Conservation (phyloP, 2,888 invertebrate species). For the Agonopterix subpropinquella region DNA sequence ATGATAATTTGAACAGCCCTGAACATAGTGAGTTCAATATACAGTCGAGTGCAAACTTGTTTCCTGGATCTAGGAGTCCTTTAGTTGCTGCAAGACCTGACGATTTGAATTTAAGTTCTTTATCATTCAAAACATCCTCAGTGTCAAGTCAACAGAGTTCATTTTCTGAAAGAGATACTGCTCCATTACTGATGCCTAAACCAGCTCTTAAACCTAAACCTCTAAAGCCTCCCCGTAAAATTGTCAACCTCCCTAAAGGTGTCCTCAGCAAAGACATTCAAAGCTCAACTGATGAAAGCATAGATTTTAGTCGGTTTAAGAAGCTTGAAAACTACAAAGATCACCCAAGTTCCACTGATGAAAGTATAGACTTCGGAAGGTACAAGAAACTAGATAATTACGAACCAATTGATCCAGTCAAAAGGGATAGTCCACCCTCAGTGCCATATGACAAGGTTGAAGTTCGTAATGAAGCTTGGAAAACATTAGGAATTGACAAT, state of each 20-base stretch:
- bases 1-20: slow-evolving; percentile 78
- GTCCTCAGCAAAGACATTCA: slow-evolving; percentile 51
- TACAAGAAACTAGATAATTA: slow-evolving; percentile 72
- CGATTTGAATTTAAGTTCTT: slow-evolving; percentile 60
- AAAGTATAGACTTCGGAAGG: slow-evolving; percentile 65
- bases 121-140: slow-evolving; percentile 63
- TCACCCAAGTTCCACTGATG: slow-evolving; percentile 53
- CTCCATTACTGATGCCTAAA: slow-evolving; percentile 67
- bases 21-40: slow-evolving; percentile 84
- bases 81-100: slow-evolving; percentile 78
- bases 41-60: slow-evolving; percentile 84
- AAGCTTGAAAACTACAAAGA: slow-evolving; percentile 69
- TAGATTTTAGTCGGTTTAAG: slow-evolving; percentile 70
- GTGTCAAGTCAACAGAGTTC: slow-evolving; percentile 57
- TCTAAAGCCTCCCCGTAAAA: slow-evolving; percentile 78
- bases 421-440: slow-evolving; percentile 61
- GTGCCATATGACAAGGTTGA: slow-evolving; percentile 85
- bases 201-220: slow-evolving; percentile 79
- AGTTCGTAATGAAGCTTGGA: slow-evolving; percentile 87
- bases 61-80: slow-evolving; percentile 88
- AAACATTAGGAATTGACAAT: slow-evolving; percentile 84
- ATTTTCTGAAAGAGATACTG: slow-evolving; percentile 53
- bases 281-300: slow-evolving; percentile 59
- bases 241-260: slow-evolving; percentile 59
- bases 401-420: slow-evolving; percentile 66